Base-by-base conservation (phyloP, 1,140 invertebrate genomes). In the Drosophila nebulosa region DNA sequence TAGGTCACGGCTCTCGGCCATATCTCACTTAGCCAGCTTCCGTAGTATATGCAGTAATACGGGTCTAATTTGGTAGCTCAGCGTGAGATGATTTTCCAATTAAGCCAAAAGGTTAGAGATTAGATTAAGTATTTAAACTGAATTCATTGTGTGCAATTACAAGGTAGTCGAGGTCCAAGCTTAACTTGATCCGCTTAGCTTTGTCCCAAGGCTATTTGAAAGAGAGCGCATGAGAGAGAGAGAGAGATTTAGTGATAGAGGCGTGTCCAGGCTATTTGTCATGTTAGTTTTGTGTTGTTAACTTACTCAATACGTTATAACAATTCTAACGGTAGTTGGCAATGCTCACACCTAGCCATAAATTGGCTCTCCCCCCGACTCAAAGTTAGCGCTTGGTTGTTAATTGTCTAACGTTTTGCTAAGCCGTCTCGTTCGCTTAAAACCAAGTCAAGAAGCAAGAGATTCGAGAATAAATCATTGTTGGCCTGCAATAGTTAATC, bases 1-100 rank as follows among this genome's bases (percentile, higher is more conserved):
- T 67, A 76, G 78, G 78, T 80, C 72, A 80, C 74, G 52, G 78
- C 78, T 80, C 78, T 79, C 75, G 71, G 77, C 77, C 56, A 62
- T 58, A 46, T 46, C 39, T 46, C 39, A 46, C 39, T 21, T 46
- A 7, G 55, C 65, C 67, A 67, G 73, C 72, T 79, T 79, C 78
- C 78, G 73, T 52, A 72, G 64, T 61, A 80, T 65, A 80, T 78
- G 59, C 68, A 80, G 71, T 56, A 18, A 76, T 76, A 56, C 64
- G 72, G 73, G 63, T 61, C 68, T 80, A 64, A 77, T 64, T 64
- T 64, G 67, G 62, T 2, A 69, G 62, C 77, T 79, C 70, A 65
- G 70, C 70, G 56, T 62, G 65, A 59, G 57, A 26, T 39, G 74
- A 36, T 16, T 52, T 50, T 72, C 75, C 64, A 76, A 80, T 80